Evolutionary conservation across 2,113 vertebrate genomes (phyloP).

Genomic region (Arvicanthis niloticus): DNA sequence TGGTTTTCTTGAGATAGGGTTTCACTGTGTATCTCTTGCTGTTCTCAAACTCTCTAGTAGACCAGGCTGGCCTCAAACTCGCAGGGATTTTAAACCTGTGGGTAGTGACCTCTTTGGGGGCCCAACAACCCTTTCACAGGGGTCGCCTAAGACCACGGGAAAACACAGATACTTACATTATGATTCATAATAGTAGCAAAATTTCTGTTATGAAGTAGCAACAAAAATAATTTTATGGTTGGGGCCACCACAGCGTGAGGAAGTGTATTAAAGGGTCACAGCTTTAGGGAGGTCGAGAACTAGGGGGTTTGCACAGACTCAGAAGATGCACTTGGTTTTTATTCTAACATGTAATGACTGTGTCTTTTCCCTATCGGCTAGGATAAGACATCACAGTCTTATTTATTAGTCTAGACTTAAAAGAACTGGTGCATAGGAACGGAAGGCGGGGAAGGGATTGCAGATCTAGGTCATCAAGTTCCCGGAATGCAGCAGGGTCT

Average conservation of each 20-base stretch:
- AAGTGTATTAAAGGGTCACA: not conserved
- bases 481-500: not conserved
- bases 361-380: not conserved
- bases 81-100: not conserved
- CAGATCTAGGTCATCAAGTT: not conserved
- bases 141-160: not conserved
- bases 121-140: not conserved
- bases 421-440: not conserved
- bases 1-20: not conserved
- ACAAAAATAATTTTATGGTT: not conserved
- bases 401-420: not conserved
- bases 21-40: not conserved
- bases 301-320: not conserved
- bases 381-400: not conserved
- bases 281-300: not conserved
- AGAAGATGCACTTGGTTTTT: not conserved
- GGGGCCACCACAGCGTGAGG: not conserved
- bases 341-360: not conserved
- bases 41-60: not conserved
- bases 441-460: not conserved
- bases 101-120: not conserved
- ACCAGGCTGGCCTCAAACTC: not conserved
- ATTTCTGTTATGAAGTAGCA: not conserved
- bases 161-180: not conserved
- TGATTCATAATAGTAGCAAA: not conserved